Evolutionary conservation across 2,797 vertebrate species (phyloP).

Genomic region (Squalus acanthias): DNA sequence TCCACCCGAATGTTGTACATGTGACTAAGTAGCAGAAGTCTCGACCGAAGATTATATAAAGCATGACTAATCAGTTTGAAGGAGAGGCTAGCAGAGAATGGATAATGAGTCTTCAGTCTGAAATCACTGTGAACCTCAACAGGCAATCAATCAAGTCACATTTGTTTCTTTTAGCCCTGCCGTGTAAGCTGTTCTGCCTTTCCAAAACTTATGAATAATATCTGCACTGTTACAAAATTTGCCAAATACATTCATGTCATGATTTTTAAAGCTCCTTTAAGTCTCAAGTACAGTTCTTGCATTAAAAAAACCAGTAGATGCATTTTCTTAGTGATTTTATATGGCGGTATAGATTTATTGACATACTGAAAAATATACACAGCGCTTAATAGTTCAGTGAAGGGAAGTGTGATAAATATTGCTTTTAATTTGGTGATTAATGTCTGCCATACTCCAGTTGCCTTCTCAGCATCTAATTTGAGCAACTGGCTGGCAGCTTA

Average conservation of each 20-base stretch:
- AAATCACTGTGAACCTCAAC: not conserved
- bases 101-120: not conserved
- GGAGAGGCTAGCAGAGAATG: not conserved
- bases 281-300: not conserved
- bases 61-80: not conserved
- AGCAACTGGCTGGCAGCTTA: not conserved
- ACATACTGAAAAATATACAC: not conserved
- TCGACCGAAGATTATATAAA: not conserved
- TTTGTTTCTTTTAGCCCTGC: not conserved
- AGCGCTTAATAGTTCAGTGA: not conserved
- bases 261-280: not conserved
- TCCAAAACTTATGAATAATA: not conserved
- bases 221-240: not conserved
- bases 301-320: not conserved
- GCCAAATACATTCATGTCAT: not conserved
- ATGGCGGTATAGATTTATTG: not conserved
- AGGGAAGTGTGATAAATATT: not conserved
- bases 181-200: not conserved
- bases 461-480: not conserved
- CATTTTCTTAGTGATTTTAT: not conserved
- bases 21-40: not conserved
- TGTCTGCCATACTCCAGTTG: not conserved
- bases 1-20: not conserved
- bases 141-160: not conserved
- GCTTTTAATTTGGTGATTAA: not conserved